Percentiles rank a stretch among this genome's conserved stretches.
Conservation (phyloP, 2,888 invertebrate genomes). For the Drosophila mimica region DNA sequence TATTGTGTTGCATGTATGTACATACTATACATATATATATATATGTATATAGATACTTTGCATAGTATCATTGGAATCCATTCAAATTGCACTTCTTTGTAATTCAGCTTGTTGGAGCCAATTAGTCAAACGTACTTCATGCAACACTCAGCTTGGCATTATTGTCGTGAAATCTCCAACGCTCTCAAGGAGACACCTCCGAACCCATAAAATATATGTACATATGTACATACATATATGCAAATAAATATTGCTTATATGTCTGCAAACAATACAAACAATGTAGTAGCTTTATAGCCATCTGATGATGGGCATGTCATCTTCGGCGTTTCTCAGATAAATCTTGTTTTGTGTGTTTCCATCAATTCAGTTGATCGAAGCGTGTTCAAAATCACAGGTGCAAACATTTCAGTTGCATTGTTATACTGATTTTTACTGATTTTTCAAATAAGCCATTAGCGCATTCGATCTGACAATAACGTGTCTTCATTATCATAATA, state of each 20-base stretch:
- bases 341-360: slow-evolving; percentile 15
- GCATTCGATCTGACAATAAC: slow-evolving; percentile 13
- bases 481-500: slow-evolving; percentile 40
- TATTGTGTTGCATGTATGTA: slow-evolving; percentile 2
- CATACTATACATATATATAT: no score
- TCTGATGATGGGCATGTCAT: neutral
- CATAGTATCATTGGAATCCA: slow-evolving; percentile 2
- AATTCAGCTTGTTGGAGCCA: slow-evolving; percentile 28
- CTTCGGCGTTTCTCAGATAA: neutral
- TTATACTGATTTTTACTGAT: slow-evolving; percentile 3
- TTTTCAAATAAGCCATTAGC: slow-evolving; percentile 33
- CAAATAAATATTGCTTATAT: no score
- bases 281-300: neutral
- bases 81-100: slow-evolving; percentile 15
- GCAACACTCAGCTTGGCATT: slow-evolving; percentile 55
- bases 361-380: slow-evolving; percentile 19
- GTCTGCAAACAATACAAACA: neutral
- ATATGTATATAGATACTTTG: neutral
- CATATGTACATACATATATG: no score
- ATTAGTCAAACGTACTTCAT: slow-evolving; percentile 70
- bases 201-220: neutral
- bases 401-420: slow-evolving; percentile 21
- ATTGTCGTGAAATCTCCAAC: no score
- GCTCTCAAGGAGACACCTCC: neutral
- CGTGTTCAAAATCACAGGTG: slow-evolving; percentile 30